Evolutionary conservation across 1,140 invertebrate genomes (phyloP).

Genomic region (Heliconius hermathena): DNA sequence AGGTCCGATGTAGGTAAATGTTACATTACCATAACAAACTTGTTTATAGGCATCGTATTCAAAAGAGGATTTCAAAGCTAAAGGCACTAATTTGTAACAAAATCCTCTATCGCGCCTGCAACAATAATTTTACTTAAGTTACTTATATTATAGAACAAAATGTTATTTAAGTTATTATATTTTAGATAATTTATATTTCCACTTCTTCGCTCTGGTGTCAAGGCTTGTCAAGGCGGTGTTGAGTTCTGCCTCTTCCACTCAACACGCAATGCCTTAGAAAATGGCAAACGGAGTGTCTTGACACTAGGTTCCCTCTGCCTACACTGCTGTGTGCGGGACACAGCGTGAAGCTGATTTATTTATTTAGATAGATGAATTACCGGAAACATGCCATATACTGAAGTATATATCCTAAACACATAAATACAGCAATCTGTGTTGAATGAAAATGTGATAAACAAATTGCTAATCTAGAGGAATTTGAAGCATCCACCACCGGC

Average conservation of each 20-base stretch:
- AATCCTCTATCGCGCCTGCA: conserved; percentile 88
- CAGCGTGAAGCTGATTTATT: too few species aligned
- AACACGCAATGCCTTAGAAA: too few species aligned
- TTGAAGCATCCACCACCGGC: conserved; percentile 84
- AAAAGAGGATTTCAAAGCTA: conserved; percentile 65
- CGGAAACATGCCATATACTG: conserved; percentile 90
- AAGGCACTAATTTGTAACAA: conserved; percentile 83
- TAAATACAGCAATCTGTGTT: conserved; percentile 84
- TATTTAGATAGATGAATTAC: conserved; percentile 60
- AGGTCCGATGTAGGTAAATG: conserved; percentile 91
- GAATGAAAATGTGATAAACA: conserved; percentile 87
- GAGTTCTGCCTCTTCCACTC: too few species aligned
- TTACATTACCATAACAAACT: conserved; percentile 86
- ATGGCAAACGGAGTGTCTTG: too few species aligned
- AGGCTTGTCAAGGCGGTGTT: too few species aligned
- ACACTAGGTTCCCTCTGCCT: too few species aligned
- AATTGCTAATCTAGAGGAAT: conserved; percentile 82
- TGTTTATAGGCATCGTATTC: conserved; percentile 80
- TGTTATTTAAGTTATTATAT: background rate
- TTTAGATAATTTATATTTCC: background rate
- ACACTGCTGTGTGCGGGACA: too few species aligned
- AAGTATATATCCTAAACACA: conserved; percentile 87
- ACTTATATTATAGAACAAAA: background rate
- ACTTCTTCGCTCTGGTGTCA: too few species aligned
- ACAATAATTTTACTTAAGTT: conserved; percentile 30